A percentile compares a stretch with the other conserved stretches of the same genome.
Conservation (phyloP, 2,797 vertebrate genomes). For the Capromys pilorides region DNA sequence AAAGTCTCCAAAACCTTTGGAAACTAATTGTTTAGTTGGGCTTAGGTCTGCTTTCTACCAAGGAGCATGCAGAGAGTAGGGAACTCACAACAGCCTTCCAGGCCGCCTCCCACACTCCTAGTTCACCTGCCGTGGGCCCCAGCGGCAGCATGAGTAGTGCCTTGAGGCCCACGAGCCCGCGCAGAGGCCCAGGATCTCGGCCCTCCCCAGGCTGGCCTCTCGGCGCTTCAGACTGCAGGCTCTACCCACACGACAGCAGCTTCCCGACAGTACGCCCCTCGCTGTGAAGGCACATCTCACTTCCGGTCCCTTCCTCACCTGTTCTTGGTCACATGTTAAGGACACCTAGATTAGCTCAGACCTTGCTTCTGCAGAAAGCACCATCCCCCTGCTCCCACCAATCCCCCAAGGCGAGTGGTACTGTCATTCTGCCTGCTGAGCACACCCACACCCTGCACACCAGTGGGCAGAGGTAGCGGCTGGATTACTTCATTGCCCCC, state of each 20-base stretch:
- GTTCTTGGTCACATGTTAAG: too few species aligned
- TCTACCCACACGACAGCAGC: neutral
- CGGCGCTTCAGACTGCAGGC: neutral
- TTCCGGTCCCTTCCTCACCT: too few species aligned
- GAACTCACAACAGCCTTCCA: neutral
- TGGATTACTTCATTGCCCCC: too few species aligned
- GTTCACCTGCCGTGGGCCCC: fast-evolving
- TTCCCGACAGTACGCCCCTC: neutral
- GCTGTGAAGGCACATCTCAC: too few species aligned
- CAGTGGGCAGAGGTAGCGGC: too few species aligned
- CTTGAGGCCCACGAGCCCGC: neutral
- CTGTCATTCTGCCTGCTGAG: too few species aligned
- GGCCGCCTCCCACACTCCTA: fast-evolving
- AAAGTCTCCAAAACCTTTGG: neutral
- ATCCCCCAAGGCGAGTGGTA: too few species aligned
- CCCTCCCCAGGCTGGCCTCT: neutral
- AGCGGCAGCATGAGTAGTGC: fast-evolving
- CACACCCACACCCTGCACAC: too few species aligned
- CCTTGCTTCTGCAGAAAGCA: too few species aligned
- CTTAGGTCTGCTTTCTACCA: neutral
- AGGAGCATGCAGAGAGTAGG: neutral
- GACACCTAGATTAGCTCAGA: too few species aligned
- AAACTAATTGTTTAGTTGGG: neutral
- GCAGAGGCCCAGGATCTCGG: fast-evolving
- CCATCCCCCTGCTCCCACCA: too few species aligned